phyloP scores from a whole-genome alignment of 1,140 invertebrate species.

The Diorhabda sublineata region DNA sequence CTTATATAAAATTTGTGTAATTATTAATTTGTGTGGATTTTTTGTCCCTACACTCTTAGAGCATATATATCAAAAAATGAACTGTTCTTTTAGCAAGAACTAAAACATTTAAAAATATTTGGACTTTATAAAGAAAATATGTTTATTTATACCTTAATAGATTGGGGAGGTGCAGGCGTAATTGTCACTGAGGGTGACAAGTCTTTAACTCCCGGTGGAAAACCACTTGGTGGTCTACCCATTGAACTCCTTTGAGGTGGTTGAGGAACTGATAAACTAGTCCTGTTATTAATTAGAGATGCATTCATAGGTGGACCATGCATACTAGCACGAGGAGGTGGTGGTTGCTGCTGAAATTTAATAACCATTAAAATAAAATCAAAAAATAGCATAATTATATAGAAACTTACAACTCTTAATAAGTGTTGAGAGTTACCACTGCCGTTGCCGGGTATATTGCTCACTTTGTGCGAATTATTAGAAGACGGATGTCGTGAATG shows the following conservation, averaged over 20 bases:
- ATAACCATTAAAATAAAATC: slow-evolving; percentile 14
- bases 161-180: slow-evolving; percentile 63
- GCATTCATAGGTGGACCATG: slow-evolving; percentile 52
- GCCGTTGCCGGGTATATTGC: slow-evolving; percentile 12
- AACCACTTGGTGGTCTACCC: slow-evolving; percentile 32
- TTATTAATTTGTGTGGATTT: too few species aligned
- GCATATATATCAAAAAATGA: too few species aligned
- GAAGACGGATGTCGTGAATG: slow-evolving; percentile 43
- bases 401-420: slow-evolving; percentile 48
- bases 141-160: slow-evolving; percentile 50
- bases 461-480: slow-evolving; percentile 14
- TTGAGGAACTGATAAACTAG: slow-evolving; percentile 59
- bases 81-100: too few species aligned
- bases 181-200: slow-evolving; percentile 57
- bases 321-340: slow-evolving; percentile 52
- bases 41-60: not conserved
- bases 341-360: slow-evolving; percentile 49
- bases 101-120: too few species aligned
- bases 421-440: slow-evolving; percentile 43
- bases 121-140: slow-evolving; percentile 1
- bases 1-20: too few species aligned
- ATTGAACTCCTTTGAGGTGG: slow-evolving; percentile 50
- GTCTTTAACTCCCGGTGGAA: slow-evolving; percentile 45
- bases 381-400: not conserved
- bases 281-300: slow-evolving; percentile 49